These are phyloP conservation scores for Xerus rutilus DNA, from an alignment of 2,797 vertebrate species.

Conservation along the genomic window DNA sequence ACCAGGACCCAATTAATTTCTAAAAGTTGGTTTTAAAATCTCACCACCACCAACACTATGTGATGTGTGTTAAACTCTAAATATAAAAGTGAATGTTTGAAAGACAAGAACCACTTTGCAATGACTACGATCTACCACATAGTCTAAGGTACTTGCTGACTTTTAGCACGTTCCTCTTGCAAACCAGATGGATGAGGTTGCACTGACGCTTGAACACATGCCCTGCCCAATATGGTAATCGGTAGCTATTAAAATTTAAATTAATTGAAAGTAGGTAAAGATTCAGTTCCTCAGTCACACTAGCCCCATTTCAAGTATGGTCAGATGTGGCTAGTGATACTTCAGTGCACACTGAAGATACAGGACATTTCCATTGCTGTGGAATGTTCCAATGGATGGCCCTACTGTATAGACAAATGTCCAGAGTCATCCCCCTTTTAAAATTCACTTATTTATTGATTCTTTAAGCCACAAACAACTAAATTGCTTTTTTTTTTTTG, in stretches of 20 bases:
- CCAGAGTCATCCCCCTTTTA: background rate
- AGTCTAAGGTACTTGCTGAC: background rate
- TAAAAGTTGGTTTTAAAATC: background rate
- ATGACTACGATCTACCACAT: background rate
- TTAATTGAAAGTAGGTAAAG: background rate
- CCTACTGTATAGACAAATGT: background rate
- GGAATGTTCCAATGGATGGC: background rate
- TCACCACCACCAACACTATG: background rate
- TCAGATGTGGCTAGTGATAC: background rate
- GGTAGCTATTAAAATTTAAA: conserved; percentile 10
- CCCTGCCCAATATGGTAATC: background rate
- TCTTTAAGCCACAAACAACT: conserved; percentile 30
- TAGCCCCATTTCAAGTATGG: background rate
- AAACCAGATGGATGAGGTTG: background rate
- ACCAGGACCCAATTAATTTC: background rate
- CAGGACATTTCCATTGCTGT: background rate
- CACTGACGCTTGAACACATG: background rate
- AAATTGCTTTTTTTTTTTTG: background rate
- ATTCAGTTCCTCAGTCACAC: background rate
- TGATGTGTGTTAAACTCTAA: background rate
- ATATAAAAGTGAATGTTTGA: background rate
- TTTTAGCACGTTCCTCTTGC: background rate
- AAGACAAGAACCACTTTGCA: background rate
- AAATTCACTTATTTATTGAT: background rate
- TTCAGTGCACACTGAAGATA: background rate